Base-by-base conservation (phyloP, 2,113 vertebrate genomes). In the Uria aalge region DNA sequence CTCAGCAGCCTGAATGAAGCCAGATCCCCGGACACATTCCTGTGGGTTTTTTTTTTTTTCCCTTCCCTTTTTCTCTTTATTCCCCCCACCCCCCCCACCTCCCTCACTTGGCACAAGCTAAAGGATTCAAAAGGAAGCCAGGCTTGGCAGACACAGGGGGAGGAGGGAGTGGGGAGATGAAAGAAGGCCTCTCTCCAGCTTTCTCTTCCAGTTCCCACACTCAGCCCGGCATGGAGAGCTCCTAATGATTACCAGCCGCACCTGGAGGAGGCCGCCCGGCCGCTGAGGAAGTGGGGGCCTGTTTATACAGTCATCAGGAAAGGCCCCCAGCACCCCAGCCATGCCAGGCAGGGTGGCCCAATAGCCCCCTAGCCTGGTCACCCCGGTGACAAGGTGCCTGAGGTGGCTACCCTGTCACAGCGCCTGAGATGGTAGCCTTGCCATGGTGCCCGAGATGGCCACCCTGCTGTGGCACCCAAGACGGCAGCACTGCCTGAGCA, bases 131-230 rank as follows among this genome's bases (percentile, higher is more conserved):
- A 97, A 96, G 96, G 95, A 96, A 97, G 93, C 95, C 96, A 92
- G 89, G 95, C 96, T 95, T 95, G 96, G 97, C 96, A 96, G 95
- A 79, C 85, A 1, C 29, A 12, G 81, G 92, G 93, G 93, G 96
- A 94, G 85, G 96, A 92, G 94, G 96, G 95, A 95, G 90, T 91
- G 92, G 92, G 94, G 95, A 95, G 96, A 96, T 95, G 97, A 96
- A 96, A 96, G 95, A 76, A 93, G 95, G 96, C 92, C n/a, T 95
- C 94, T 92, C 96, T 96, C 62, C 95, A 95, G 97, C 95, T 91
- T 92, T 96, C 94, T 43, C 92, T 86, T 88, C 95, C 97, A 92
- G 96, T 97, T 97, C 97, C 97, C 97, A 97, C 97, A 96, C 96
- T 97, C 97, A 9, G 95, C 64, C 63, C 81, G 14, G 79, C 80